Percentiles rank a stretch among this genome's conserved stretches.
phyloP scores from a whole-genome alignment of 2,888 invertebrate species.

The Sepiola atlantica region DNA sequence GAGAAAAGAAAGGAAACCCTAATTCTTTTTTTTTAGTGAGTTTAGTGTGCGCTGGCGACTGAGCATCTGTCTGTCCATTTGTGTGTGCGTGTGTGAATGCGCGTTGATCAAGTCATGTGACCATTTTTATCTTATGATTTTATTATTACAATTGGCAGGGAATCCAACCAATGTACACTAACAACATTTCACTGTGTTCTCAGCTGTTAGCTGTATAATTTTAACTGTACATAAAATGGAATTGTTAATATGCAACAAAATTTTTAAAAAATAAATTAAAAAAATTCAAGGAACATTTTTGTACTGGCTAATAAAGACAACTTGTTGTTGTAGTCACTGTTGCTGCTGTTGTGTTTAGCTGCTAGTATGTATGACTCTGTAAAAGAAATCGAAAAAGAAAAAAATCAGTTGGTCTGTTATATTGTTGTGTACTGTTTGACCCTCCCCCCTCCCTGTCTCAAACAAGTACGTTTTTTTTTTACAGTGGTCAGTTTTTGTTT shows the following conservation, averaged over 20 bases:
- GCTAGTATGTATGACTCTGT: slow-evolving; percentile 19
- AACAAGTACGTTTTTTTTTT: not conserved
- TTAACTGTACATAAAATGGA: slow-evolving; percentile 15
- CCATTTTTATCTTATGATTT: not conserved
- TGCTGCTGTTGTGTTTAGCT: slow-evolving; percentile 23
- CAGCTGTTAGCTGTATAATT: slow-evolving; percentile 32
- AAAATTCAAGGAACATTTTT: slow-evolving; percentile 32
- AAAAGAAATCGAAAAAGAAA: not conserved
- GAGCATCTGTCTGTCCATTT: slow-evolving; percentile 32
- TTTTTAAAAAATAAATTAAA: no score
- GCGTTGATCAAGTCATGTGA: not conserved
- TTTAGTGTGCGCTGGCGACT: not conserved
- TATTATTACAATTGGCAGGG: not conserved
- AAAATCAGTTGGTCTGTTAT: not conserved
- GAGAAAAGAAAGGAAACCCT: not conserved
- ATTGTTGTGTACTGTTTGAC: not conserved
- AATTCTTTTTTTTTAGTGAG: not conserved
- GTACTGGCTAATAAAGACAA: slow-evolving; percentile 21
- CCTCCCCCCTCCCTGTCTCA: not conserved
- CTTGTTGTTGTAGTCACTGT: slow-evolving; percentile 32
- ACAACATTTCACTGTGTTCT: slow-evolving; percentile 32
- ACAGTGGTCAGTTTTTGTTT: slow-evolving; percentile 8
- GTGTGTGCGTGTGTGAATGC: slow-evolving; percentile 39
- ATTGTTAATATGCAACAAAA: slow-evolving; percentile 1
- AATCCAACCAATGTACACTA: slow-evolving; percentile 32